These are phyloP conservation scores for Drosophila pruinosa DNA, from an alignment of 1,140 invertebrate genomes.

Conservation along the genomic window DNA sequence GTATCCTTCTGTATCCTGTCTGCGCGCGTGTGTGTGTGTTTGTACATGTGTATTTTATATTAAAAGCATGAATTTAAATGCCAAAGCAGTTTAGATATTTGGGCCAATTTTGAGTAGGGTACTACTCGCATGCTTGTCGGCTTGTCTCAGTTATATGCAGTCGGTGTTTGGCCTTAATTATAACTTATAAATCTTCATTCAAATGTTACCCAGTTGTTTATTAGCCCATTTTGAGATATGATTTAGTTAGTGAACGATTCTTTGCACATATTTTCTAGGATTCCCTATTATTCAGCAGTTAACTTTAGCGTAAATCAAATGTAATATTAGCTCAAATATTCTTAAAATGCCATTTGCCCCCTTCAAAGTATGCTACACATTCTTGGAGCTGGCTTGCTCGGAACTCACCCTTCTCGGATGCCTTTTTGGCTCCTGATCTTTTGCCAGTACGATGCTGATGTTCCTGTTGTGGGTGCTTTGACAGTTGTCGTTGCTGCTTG, in stretches of 20 bases:
- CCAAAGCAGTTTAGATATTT: constrained; percentile 26
- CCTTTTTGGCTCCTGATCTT: constrained; percentile 35
- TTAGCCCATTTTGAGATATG: constrained; percentile 10
- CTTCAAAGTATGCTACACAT: neutral
- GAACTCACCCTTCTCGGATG: constrained; percentile 37
- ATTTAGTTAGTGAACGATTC: neutral
- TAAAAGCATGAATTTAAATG: constrained; percentile 33
- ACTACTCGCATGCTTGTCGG: neutral
- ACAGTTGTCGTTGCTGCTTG: constrained; percentile 38
- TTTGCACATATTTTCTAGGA: neutral
- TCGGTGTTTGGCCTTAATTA: constrained; percentile 15
- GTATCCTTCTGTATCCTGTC: constrained; percentile 2
- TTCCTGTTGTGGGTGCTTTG: constrained; percentile 47
- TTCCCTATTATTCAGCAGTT: no score
- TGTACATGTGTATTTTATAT: constrained; percentile 26
- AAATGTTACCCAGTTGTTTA: neutral
- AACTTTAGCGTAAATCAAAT: neutral
- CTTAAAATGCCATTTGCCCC: neutral
- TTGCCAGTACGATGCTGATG: constrained; percentile 39
- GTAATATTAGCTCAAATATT: neutral
- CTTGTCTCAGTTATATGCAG: constrained; percentile 9
- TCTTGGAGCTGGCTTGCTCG: neutral
- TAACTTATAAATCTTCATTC: constrained; percentile 25
- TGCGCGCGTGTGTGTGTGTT: no score
- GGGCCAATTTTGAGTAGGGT: constrained; percentile 28